phyloP scores from a whole-genome alignment of 92 coral and sea anemone genomes.

The Porites rus region DNA sequence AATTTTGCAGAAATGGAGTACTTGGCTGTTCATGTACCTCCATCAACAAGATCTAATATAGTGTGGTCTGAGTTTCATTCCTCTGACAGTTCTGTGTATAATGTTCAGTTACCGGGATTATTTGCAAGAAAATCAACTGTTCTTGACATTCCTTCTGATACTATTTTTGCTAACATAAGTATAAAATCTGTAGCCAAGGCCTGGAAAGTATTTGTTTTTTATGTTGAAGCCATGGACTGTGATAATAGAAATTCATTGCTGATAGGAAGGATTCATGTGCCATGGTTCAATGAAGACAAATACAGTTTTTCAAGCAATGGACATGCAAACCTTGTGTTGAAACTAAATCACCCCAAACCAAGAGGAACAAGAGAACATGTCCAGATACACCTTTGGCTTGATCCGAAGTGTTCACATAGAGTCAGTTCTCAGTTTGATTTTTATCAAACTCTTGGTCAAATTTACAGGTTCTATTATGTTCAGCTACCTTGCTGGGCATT shows the following conservation, averaged over 20 bases:
- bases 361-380: constrained; percentile 64
- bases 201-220: constrained; percentile 88
- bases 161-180: constrained; percentile 77
- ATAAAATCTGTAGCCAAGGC: constrained; percentile 77
- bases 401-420: constrained; percentile 84
- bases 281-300: constrained; percentile 94
- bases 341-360: constrained; percentile 87
- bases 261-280: constrained; percentile 82
- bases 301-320: constrained; percentile 69
- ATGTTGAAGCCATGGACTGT: constrained; percentile 72
- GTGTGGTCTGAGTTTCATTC: constrained; percentile 76
- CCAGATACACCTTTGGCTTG: constrained; percentile 89
- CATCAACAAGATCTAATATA: constrained; percentile 37
- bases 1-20: constrained; percentile 64
- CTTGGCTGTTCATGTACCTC: constrained; percentile 69
- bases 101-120: constrained; percentile 77
- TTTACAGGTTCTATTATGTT: constrained; percentile 83
- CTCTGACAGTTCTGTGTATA: constrained; percentile 40
- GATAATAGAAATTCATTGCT: constrained; percentile 53
- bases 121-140: constrained; percentile 54
- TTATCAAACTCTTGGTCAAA: constrained; percentile 84
- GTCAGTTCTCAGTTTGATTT: constrained; percentile 74
- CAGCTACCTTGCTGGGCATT: constrained; percentile 85
- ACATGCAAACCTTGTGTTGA: constrained; percentile 64
- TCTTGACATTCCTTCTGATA: constrained; percentile 64